Base-by-base conservation (phyloP, 2,113 vertebrate species). In the Neomonachus schauinslandi region DNA sequence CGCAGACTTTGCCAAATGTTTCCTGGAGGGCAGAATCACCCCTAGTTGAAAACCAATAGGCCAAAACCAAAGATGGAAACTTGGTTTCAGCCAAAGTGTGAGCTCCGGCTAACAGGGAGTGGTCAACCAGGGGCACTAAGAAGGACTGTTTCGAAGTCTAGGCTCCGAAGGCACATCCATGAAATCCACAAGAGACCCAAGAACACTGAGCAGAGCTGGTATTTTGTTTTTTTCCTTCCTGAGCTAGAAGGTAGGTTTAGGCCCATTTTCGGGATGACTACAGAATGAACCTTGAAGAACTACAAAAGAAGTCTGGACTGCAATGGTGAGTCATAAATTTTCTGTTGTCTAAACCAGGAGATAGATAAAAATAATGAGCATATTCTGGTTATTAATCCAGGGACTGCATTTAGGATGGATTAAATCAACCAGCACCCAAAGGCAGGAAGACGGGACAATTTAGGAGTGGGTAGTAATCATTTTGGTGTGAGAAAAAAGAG, bases 341-440 rank as follows among this genome's bases (percentile, higher is more conserved):
- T 88, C 33, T 93, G 33, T 86, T 79, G 63, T 74, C 51, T 94
- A 61, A 89, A 55, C n/a, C 42, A 80, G 74, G 13, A 76, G 5
- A 61, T 0, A 36, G 24, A 74, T 33, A 51, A 83, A 84, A 97
- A 80, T 21, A 93, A 82, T 11, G 61, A 57, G 3, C 14, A 15
- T 57, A 65, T 86, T 85, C 22, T 84, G 93, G 86, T 65, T 79
- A 90, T 59, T 77, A 92, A 81, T 55, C 49, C 31, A 86, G 92
- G 31, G 49, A 77, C 28, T 31, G 4, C 7, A 33, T 59, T 83
- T 31, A 67, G 71, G n/a, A 39, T 67, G 18, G 24, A 76, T 55
- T 89, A 92, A 63, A 86, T 86, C 61, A 94, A 46, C 31, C 1
- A 84, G 39, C 26, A 74, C 24, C 36, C 46, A 24, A 69, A 91